Evolutionary conservation across 37 sponge, comb jelly and placozoan species (phyloP), one percentile per base, ranked within the genome.

Genomic region (Tethya wilhelma): DNA sequence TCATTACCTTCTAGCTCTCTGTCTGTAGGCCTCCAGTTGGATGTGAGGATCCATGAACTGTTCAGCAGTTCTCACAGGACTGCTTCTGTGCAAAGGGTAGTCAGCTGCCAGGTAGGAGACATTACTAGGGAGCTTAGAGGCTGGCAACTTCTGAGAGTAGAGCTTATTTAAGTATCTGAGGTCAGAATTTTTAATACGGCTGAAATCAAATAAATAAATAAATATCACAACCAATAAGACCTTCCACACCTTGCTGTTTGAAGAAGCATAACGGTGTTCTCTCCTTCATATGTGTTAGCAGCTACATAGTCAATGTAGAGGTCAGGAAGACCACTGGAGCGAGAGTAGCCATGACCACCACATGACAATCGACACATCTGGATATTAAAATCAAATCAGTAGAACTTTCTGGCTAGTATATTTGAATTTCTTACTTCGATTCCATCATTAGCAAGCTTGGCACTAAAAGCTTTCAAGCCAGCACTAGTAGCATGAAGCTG

Each of bases 261-360:
- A 0, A 97, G 91, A 59, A 72, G 91, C 77, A 97, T 45, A 12
- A 97, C 92, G 1, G 93, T 94, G 83, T 94, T 94, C 39, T 91
- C 97, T 79, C 97, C 97, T 66, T 97, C 97, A 42, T 91, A 91
- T 0, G 97, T 97, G 63, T 67, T 65, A 17, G 87, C 63, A 12
- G 90, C 60, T 3, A 69, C 62, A 69, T 49, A 67, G 66, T 88
- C 77, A 0, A 71, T 78, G 44, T 91, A 97, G 29, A 94, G 31
- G 55, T 59, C 49, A 26, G 95, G 97, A 14, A 97, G 36, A 37
- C 97, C 97, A 83, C 95, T 89, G 70, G 96, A 82, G 1, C 49
- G 67, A 6, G 93, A 94, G 80, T 97, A 97, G 44, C 97, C 97
- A 84, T 94, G 95, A 3, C 97, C 97, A 46, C 97, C 97, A 79